Conservation (phyloP, 2,888 invertebrate genomes). For the Griposia aprilina region DNA sequence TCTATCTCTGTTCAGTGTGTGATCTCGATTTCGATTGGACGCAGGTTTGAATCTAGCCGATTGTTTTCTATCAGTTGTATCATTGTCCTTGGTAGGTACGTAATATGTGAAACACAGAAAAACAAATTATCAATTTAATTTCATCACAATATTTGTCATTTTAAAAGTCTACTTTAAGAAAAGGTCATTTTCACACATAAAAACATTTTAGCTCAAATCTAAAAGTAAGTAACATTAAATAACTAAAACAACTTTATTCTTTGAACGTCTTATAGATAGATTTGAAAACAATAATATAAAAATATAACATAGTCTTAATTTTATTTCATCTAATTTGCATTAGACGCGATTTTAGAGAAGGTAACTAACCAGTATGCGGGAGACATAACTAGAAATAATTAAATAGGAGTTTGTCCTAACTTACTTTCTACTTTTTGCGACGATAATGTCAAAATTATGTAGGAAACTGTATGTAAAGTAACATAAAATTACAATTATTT, state of each 20-base stretch:
- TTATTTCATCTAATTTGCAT: neutral
- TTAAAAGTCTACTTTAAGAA: neutral
- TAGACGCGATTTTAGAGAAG: neutral
- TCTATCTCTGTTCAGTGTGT: too few species aligned
- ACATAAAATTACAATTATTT: neutral
- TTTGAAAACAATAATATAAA: constrained; percentile 16
- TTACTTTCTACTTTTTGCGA: neutral
- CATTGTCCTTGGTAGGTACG: neutral
- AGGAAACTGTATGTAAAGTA: constrained; percentile 1
- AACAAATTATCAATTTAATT: constrained; percentile 48
- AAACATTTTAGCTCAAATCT: constrained; percentile 20
- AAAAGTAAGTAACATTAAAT: constrained; percentile 7
- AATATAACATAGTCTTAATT: neutral
- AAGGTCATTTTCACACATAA: neutral
- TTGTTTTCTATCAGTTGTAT: neutral
- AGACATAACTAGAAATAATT: constrained; percentile 5
- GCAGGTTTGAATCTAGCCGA: neutral
- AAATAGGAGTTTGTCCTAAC: neutral
- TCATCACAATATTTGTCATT: constrained; percentile 41
- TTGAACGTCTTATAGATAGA: neutral
- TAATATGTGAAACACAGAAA: constrained; percentile 11
- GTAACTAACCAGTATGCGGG: neutral
- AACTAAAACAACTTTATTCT: constrained; percentile 1
- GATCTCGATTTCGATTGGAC: neutral
- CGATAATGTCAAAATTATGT: neutral